Evolutionary conservation across 2,888 invertebrate genomes (phyloP).

Genomic region (Eurytoma adleriae): DNA sequence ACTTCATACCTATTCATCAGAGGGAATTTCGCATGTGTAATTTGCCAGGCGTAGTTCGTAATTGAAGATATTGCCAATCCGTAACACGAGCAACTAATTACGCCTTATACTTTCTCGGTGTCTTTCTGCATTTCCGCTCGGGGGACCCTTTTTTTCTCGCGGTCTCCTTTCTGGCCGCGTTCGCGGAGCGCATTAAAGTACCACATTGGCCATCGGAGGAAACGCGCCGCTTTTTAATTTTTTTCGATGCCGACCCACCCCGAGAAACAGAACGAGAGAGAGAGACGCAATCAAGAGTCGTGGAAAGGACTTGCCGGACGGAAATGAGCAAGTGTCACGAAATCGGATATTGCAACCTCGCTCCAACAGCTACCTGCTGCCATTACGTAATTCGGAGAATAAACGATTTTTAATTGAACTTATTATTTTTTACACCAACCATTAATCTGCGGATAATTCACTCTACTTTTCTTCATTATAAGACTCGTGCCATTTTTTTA

Average conservation of each 20-base stretch:
- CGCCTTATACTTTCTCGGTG: slow-evolving; percentile 32
- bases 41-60: slow-evolving; percentile 7
- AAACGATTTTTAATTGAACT: slow-evolving; percentile 15
- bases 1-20: slow-evolving; percentile 25
- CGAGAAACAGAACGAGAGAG: not conserved
- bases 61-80: slow-evolving; percentile 31
- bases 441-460: too few species aligned
- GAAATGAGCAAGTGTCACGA: slow-evolving; percentile 61
- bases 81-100: slow-evolving; percentile 25
- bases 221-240: slow-evolving; percentile 35
- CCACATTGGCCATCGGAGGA: slow-evolving; percentile 21
- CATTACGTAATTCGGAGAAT: not conserved
- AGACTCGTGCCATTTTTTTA: too few species aligned
- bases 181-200: slow-evolving; percentile 9
- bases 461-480: too few species aligned
- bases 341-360: slow-evolving; percentile 52
- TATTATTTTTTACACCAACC: not conserved
- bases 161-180: not conserved
- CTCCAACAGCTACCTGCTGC: not conserved
- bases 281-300: slow-evolving; percentile 39
- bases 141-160: slow-evolving; percentile 44
- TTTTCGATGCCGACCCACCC: not conserved
- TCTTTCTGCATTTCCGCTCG: slow-evolving; percentile 57
- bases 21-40: not conserved
- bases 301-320: slow-evolving; percentile 47